Evolutionary conservation across 2,888 invertebrate species (phyloP).

Genomic region (Mesorhabditis sp.): DNA sequence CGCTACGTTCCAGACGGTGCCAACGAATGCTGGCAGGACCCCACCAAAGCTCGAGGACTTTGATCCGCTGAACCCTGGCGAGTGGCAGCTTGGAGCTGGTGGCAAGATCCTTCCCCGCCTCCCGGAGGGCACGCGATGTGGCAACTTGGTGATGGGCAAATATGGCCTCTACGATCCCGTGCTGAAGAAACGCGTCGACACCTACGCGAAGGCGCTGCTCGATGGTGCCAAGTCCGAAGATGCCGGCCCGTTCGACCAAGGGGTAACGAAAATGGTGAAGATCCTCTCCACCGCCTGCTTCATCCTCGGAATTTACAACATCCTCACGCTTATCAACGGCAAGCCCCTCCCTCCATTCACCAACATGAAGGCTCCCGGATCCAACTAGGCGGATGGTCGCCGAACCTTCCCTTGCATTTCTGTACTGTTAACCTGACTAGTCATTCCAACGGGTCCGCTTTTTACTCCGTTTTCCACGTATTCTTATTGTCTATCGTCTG

Average conservation of each 20-base stretch:
- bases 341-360: too few species aligned
- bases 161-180: slow-evolving; percentile 55
- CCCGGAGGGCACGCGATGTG: slow-evolving; percentile 52
- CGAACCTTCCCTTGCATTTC: too few species aligned
- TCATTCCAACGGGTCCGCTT: too few species aligned
- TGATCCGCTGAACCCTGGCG: slow-evolving; percentile 54
- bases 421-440: too few species aligned
- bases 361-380: too few species aligned
- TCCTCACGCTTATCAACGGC: too few species aligned
- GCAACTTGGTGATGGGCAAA: slow-evolving; percentile 56
- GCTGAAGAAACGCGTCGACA: slow-evolving; percentile 46
- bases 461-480: too few species aligned
- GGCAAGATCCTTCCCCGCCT: slow-evolving; percentile 56
- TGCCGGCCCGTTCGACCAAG: slow-evolving; percentile 44
- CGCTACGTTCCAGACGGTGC: slow-evolving; percentile 41
- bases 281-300: slow-evolving; percentile 17
- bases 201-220: slow-evolving; percentile 49
- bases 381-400: too few species aligned
- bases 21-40: slow-evolving; percentile 48
- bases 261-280: slow-evolving; percentile 39
- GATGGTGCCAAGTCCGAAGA: slow-evolving; percentile 53
- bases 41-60: slow-evolving; percentile 54
- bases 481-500: too few species aligned
- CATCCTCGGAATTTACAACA: slow-evolving; percentile 11
- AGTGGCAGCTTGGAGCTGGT: slow-evolving; percentile 50